These are phyloP conservation scores for Halichoerus grypus DNA, from an alignment of 2,113 vertebrate genomes.

Conservation along the genomic window DNA sequence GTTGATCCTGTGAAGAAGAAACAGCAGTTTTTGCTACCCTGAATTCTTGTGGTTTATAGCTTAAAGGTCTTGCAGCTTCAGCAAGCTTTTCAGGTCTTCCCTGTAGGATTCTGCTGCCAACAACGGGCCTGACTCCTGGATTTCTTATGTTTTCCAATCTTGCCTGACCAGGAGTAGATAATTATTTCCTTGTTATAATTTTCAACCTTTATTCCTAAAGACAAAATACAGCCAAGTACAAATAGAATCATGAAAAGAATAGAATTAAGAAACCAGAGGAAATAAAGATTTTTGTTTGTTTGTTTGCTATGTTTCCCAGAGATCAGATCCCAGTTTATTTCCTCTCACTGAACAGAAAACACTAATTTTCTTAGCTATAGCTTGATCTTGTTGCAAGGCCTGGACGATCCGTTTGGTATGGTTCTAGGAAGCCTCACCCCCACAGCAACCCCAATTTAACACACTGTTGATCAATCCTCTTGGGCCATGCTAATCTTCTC, in stretches of 20 bases:
- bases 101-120: not conserved
- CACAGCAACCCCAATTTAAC: not conserved
- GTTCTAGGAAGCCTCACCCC: not conserved
- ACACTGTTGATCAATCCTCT: not conserved
- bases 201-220: not conserved
- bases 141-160: not conserved
- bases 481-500: not conserved
- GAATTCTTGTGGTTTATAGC: not conserved
- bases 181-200: constrained; percentile 7
- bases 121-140: not conserved
- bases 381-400: not conserved
- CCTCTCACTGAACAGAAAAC: not conserved
- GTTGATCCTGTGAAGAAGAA: not conserved
- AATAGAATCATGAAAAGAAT: not conserved
- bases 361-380: not conserved
- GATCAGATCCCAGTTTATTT: not conserved
- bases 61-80: not conserved
- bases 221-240: not conserved
- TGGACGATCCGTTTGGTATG: not conserved
- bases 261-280: not conserved
- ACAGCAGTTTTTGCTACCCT: not conserved
- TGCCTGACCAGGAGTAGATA: not conserved
- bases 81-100: not conserved
- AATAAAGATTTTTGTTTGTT: not conserved
- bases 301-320: not conserved